phyloP scores from a whole-genome alignment of 1,140 invertebrate genomes.

The Chelonus insularis region DNA sequence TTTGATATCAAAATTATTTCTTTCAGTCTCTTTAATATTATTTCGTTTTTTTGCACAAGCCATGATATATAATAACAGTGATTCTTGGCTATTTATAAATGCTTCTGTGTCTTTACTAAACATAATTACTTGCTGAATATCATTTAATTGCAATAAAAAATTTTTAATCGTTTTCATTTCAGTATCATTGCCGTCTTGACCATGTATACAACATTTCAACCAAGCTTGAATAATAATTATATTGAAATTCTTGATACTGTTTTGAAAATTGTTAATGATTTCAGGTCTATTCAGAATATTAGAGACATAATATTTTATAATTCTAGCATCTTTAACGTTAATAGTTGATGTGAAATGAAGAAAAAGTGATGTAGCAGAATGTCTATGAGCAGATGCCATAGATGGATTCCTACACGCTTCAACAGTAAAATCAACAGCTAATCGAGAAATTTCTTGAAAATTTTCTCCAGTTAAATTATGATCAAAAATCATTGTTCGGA shows the following conservation, averaged over 20 bases:
- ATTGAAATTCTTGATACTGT: conserved; percentile 46
- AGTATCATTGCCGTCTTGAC: conserved; percentile 31
- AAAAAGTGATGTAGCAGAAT: conserved; percentile 49
- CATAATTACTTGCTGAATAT: conserved; percentile 45
- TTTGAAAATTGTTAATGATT: conserved; percentile 29
- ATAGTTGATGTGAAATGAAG: conserved; percentile 48
- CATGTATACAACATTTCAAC: conserved; percentile 52
- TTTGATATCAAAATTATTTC: conserved; percentile 35
- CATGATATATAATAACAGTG: conserved; percentile 21
- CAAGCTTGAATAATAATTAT: conserved; percentile 46
- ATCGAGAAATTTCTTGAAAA: conserved; percentile 45
- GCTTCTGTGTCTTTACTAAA: conserved; percentile 34
- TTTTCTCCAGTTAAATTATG: conserved; percentile 36
- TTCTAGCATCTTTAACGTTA: conserved; percentile 52
- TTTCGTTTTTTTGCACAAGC: conserved; percentile 24
- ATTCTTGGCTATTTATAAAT: conserved; percentile 42
- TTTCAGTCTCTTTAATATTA: neutral
- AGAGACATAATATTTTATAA: conserved; percentile 45
- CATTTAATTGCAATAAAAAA: conserved; percentile 39
- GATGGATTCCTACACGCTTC: conserved; percentile 46
- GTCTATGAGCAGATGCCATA: conserved; percentile 44
- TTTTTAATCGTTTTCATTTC: conserved; percentile 42
- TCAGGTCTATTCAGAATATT: neutral
- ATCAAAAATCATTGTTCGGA: conserved; percentile 50
- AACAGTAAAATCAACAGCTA: conserved; percentile 52